These are phyloP conservation scores for Acrobeloides nanus DNA, from an alignment of 2,888 invertebrate species.

Conservation along the genomic window DNA sequence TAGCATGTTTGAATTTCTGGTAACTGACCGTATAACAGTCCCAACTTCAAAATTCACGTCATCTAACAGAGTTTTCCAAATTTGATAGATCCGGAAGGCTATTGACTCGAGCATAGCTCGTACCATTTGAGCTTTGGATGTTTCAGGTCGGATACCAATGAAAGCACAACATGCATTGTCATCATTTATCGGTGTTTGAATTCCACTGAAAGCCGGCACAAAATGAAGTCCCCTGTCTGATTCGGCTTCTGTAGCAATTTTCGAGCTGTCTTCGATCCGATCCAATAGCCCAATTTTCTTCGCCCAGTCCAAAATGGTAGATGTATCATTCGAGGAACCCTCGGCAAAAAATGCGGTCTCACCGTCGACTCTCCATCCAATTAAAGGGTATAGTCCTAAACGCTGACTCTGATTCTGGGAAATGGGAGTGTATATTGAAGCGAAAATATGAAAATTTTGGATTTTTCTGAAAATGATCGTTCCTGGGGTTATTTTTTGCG, in stretches of 20 bases:
- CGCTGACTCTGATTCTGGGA: too few relatives aligned
- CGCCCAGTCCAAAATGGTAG: constrained; percentile 77
- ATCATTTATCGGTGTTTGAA: constrained; percentile 80
- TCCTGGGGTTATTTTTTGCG: too few relatives aligned
- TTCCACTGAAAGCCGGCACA: constrained; percentile 79
- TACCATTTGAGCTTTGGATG: constrained; percentile 63
- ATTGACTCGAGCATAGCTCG: constrained; percentile 78
- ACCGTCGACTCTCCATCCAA: constrained; percentile 71
- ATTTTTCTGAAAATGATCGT: too few relatives aligned
- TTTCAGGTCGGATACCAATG: constrained; percentile 68
- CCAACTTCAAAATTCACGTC: constrained; percentile 59
- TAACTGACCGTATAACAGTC: constrained; percentile 3
- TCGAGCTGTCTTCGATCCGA: constrained; percentile 27
- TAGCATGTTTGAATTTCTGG: too few relatives aligned
- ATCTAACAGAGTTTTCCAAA: constrained; percentile 67
- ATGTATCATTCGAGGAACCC: constrained; percentile 79
- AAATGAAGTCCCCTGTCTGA: constrained; percentile 61
- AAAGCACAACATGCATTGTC: constrained; percentile 75
- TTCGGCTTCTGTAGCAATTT: constrained; percentile 25
- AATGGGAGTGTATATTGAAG: too few relatives aligned
- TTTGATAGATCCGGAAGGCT: constrained; percentile 71
- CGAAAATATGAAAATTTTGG: too few relatives aligned
- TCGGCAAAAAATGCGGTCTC: constrained; percentile 67
- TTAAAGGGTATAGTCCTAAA: constrained; percentile 75
- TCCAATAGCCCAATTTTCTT: constrained; percentile 40